Evolutionary conservation across 1,140 invertebrate species (phyloP).

Genomic region (Zaprionus davidi): DNA sequence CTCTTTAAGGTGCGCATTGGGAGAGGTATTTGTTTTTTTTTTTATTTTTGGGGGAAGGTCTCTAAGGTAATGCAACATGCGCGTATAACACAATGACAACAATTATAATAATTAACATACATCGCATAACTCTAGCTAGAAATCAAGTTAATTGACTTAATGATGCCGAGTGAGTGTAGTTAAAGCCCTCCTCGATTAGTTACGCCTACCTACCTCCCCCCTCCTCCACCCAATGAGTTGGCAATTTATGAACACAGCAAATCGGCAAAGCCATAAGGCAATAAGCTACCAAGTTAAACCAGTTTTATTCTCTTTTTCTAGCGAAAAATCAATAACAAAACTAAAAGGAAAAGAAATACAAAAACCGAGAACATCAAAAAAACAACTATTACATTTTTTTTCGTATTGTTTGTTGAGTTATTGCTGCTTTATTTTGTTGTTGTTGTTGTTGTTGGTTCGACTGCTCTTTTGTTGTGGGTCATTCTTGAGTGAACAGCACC

Average conservation of each 20-base stretch:
- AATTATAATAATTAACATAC: slow-evolving; percentile 32
- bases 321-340: slow-evolving; percentile 41
- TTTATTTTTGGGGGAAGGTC: slow-evolving; percentile 10
- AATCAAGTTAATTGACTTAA: slow-evolving; percentile 17
- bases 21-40: background rate
- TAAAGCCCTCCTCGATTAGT: slow-evolving; percentile 4
- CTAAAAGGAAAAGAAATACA: slow-evolving; percentile 26
- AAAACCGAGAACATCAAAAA: slow-evolving; percentile 57
- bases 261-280: background rate
- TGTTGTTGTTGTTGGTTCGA: slow-evolving; percentile 40
- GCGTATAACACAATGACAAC: slow-evolving; percentile 22
- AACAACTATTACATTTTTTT: slow-evolving; percentile 62
- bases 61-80: slow-evolving; percentile 38
- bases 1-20: background rate
- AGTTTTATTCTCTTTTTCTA: slow-evolving; percentile 26
- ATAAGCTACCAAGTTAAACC: slow-evolving; percentile 16
- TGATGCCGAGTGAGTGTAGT: slow-evolving; percentile 16
- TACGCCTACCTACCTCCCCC: background rate
- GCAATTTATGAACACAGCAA: slow-evolving; percentile 8
- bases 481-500: slow-evolving; percentile 39
- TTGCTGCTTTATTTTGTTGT: slow-evolving; percentile 34
- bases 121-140: slow-evolving; percentile 2
- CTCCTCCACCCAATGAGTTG: background rate
- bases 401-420: slow-evolving; percentile 42
- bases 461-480: slow-evolving; percentile 45